These are phyloP conservation scores for Bruchidius siliquastri DNA, from an alignment of 2,888 invertebrate species.

Conservation along the genomic window DNA sequence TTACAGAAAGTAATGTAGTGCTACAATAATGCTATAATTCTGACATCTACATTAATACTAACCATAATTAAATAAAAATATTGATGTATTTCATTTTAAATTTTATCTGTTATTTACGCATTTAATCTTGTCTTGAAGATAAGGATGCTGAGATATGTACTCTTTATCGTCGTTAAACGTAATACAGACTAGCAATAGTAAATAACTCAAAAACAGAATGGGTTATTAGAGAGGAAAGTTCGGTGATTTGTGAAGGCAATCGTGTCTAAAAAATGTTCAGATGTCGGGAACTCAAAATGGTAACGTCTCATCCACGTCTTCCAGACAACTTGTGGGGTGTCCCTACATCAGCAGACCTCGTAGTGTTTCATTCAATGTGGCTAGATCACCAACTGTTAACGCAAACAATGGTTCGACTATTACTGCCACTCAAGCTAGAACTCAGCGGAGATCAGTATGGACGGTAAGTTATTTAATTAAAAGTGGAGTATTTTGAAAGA, in stretches of 20 bases:
- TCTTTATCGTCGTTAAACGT: background rate
- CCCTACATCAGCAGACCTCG: background rate
- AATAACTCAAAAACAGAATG: background rate
- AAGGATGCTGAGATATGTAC: background rate
- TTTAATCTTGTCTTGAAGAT: background rate
- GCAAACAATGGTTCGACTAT: background rate
- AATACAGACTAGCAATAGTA: background rate
- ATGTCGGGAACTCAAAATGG: background rate
- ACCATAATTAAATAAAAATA: background rate
- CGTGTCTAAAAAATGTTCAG: background rate
- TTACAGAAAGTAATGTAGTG: no score
- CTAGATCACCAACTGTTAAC: background rate
- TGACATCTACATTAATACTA: background rate
- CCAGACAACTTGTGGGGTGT: background rate
- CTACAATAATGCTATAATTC: no score
- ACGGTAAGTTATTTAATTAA: slow-evolving; percentile 9
- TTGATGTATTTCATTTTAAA: background rate
- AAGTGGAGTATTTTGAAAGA: background rate
- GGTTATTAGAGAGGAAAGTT: background rate
- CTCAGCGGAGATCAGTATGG: slow-evolving; percentile 20
- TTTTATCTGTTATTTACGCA: background rate
- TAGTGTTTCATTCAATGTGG: background rate
- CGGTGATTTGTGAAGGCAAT: background rate
- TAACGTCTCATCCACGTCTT: background rate
- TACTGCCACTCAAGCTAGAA: slow-evolving; percentile 3